Evolutionary conservation across 2,797 vertebrate species (phyloP).

Genomic region (Sardinella longiceps): DNA sequence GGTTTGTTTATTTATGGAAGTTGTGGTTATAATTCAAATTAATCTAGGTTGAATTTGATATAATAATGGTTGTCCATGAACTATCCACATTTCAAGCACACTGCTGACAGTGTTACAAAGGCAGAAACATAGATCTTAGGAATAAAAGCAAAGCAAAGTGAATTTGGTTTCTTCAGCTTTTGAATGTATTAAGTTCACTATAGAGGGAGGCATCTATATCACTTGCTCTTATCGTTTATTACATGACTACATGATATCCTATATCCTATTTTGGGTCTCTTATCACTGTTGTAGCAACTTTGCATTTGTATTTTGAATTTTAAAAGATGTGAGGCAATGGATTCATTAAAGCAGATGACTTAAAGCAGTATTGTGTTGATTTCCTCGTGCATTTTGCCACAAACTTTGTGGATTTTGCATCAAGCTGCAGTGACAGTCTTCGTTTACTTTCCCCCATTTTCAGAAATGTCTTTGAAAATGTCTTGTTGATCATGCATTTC

Average conservation of each 20-base stretch:
- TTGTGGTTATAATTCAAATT: background rate
- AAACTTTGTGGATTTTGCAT: background rate
- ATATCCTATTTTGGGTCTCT: too few relatives aligned
- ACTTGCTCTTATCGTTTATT: background rate
- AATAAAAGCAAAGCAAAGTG: background rate
- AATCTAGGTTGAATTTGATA: background rate
- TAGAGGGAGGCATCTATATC: background rate
- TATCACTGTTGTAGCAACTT: background rate
- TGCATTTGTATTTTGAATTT: background rate
- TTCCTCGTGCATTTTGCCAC: background rate
- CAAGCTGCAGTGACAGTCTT: too few relatives aligned
- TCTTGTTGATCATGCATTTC: too few relatives aligned
- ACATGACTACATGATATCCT: background rate
- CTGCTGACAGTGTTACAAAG: background rate
- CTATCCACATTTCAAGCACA: background rate
- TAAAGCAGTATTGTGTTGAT: background rate
- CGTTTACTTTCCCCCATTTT: background rate
- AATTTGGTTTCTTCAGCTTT: conserved; percentile 1
- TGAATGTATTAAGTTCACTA: background rate
- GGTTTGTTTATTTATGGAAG: background rate
- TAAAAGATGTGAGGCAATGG: background rate
- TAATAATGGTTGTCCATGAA: background rate
- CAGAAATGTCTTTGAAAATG: background rate
- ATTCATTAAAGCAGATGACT: background rate
- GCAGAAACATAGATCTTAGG: background rate